These are phyloP conservation scores for Hylaea fasciaria DNA, from an alignment of 2,888 invertebrate genomes.

Conservation along the genomic window DNA sequence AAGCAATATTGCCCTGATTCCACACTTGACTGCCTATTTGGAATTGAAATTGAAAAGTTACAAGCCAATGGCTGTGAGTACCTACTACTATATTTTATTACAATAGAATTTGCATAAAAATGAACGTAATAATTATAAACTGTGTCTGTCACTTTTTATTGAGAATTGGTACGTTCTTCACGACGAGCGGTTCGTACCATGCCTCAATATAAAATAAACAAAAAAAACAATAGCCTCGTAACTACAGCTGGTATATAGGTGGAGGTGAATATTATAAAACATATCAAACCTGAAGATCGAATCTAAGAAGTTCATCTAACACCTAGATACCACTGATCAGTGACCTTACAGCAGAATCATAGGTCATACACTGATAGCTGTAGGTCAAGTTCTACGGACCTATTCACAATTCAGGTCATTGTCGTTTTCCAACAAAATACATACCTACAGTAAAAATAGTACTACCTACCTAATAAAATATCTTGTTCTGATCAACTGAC, in stretches of 20 bases:
- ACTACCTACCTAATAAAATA: too few species aligned
- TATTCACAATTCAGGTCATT: constrained; percentile 27
- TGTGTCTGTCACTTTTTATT: neutral
- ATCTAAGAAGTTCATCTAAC: constrained; percentile 6
- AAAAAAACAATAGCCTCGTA: too few species aligned
- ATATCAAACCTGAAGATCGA: constrained; percentile 13
- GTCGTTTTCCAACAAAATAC: constrained; percentile 12
- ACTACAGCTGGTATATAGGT: constrained; percentile 4
- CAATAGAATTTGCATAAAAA: neutral
- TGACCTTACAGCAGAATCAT: constrained; percentile 12
- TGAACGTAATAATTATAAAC: neutral
- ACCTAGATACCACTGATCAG: constrained; percentile 22
- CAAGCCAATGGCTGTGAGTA: constrained; percentile 5
- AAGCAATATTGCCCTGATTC: constrained; percentile 59
- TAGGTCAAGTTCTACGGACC: constrained; percentile 27
- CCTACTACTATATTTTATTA: neutral
- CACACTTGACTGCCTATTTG: constrained; percentile 60
- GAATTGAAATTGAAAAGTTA: constrained; percentile 40
- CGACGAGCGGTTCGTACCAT: too few species aligned
- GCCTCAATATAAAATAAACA: too few species aligned
- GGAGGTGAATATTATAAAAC: constrained; percentile 10
- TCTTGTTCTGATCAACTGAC: neutral
- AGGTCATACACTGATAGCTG: constrained; percentile 18
- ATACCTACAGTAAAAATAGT: neutral
- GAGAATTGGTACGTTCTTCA: too few species aligned